A percentile compares a stretch with the other conserved stretches of the same genome.
These are phyloP conservation scores for Labrus mixtus DNA, from an alignment of 2,113 vertebrate species.

Conservation along the genomic window DNA sequence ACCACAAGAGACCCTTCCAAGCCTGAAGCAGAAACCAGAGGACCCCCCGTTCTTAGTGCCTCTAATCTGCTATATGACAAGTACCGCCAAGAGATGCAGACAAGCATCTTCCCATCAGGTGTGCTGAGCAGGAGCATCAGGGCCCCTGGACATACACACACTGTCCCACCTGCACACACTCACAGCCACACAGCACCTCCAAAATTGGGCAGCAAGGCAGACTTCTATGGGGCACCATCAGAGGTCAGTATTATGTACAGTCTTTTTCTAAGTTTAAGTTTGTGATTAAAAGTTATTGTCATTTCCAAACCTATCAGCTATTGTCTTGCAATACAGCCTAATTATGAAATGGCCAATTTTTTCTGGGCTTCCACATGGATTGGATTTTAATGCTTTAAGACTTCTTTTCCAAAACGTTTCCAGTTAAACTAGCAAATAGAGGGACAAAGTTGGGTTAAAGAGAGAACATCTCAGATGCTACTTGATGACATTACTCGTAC, in stretches of 20 bases:
- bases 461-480: neutral
- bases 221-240: slow-evolving; percentile 81
- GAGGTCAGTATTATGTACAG: slow-evolving; percentile 62
- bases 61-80: slow-evolving; percentile 89
- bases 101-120: slow-evolving; percentile 87
- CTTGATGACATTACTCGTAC: neutral
- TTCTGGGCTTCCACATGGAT: neutral
- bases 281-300: neutral
- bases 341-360: neutral
- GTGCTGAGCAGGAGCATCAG: slow-evolving; percentile 88
- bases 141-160: slow-evolving; percentile 78
- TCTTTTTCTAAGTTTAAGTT: neutral
- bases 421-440: neutral
- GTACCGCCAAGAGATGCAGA: slow-evolving; percentile 91
- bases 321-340: neutral
- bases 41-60: slow-evolving; percentile 79
- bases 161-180: slow-evolving; percentile 61
- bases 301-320: neutral
- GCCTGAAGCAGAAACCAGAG: slow-evolving; percentile 76
- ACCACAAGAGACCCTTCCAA: slow-evolving; percentile 74
- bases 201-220: slow-evolving; percentile 84
- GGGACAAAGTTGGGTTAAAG: neutral
- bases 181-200: slow-evolving; percentile 88
- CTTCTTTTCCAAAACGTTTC: neutral
- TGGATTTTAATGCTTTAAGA: too few species aligned